Conservation (phyloP, 2,888 invertebrate genomes). For the Noctua janthina region DNA sequence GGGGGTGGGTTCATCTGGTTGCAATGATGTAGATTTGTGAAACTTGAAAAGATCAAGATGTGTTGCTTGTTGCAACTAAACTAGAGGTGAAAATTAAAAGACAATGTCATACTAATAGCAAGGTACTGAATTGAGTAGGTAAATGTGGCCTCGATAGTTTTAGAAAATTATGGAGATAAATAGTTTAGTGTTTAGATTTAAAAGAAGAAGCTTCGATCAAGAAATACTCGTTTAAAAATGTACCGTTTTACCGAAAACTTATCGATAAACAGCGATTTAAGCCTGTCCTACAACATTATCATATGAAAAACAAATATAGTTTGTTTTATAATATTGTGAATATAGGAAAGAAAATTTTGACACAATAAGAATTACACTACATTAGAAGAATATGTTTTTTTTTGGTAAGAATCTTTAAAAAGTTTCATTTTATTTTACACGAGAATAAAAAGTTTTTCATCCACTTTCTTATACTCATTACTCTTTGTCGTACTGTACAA, state of each 20-base stretch:
- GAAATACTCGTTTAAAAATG: not conserved
- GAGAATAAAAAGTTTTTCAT: not conserved
- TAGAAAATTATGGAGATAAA: not conserved
- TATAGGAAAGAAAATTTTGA: not conserved
- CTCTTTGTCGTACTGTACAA: not conserved
- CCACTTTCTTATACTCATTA: no score
- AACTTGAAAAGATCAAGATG: no score
- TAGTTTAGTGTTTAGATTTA: not conserved
- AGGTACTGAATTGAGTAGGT: no score
- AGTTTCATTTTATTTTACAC: not conserved
- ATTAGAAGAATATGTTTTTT: not conserved
- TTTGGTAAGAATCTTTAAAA: not conserved
- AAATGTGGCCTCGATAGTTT: rapidly evolving
- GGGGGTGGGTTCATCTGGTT: not conserved
- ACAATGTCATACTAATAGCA: not conserved
- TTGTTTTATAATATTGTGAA: not conserved
- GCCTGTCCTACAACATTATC: not conserved
- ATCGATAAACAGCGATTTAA: no score
- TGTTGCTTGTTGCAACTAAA: not conserved
- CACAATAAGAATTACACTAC: not conserved
- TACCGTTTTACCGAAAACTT: no score
- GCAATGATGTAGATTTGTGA: no score
- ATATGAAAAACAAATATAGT: not conserved
- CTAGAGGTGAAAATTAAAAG: not conserved
- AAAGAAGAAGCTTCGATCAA: not conserved